phyloP scores from a whole-genome alignment of 2,797 vertebrate species.

The Parauchenoglanis ngamensis region DNA sequence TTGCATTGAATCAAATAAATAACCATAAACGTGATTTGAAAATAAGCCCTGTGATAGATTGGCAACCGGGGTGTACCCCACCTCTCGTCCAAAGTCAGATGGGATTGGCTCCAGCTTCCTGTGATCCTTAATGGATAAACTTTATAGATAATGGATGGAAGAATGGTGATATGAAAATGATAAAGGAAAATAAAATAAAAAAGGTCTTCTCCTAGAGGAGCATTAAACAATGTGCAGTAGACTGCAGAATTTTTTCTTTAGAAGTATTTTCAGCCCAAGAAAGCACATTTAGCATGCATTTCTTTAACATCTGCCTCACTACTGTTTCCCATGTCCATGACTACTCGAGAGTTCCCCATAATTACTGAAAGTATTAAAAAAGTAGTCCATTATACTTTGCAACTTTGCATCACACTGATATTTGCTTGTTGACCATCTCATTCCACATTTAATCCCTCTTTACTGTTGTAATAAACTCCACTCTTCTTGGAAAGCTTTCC shows the following conservation, averaged over 20 bases:
- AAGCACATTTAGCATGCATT: neutral
- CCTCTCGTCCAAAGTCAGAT: too few relatives aligned
- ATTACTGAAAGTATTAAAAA: neutral
- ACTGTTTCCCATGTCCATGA: neutral
- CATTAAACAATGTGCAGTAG: neutral
- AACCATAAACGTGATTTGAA: neutral
- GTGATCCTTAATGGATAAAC: too few relatives aligned
- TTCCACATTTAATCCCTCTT: neutral
- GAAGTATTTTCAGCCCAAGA: neutral
- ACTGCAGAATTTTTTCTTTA: neutral
- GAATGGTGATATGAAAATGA: neutral
- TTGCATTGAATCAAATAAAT: neutral
- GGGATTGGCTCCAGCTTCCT: too few relatives aligned
- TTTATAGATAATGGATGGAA: too few relatives aligned
- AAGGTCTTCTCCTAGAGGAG: neutral
- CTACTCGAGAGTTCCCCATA: neutral
- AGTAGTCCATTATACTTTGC: neutral
- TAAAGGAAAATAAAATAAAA: neutral
- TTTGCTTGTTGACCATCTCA: neutral
- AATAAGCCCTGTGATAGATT: neutral
- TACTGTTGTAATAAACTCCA: neutral
- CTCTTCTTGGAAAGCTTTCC: neutral
- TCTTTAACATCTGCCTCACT: neutral
- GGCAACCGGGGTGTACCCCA: too few relatives aligned
- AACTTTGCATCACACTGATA: neutral